phyloP scores from a whole-genome alignment of 2,797 vertebrate species.

The Sebastes melanostomus region DNA sequence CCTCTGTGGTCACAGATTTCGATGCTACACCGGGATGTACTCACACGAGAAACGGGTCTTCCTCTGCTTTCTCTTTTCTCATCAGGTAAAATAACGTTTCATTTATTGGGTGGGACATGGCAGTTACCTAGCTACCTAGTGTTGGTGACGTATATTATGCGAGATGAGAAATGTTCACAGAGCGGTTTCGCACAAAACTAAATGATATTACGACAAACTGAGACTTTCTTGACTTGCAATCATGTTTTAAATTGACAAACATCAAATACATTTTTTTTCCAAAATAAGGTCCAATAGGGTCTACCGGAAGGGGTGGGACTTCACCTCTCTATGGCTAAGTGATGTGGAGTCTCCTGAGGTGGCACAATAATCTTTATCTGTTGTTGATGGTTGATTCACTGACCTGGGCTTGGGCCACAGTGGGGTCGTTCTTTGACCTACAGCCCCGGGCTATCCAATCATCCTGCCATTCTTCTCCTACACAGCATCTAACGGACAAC shows the following conservation, averaged over 20 bases:
- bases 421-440: constrained; percentile 57
- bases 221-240: too few species aligned
- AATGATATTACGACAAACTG: too few species aligned
- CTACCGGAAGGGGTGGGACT: background rate
- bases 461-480: constrained; percentile 54
- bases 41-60: too few species aligned
- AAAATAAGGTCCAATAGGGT: background rate
- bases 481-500: constrained; percentile 40
- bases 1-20: background rate
- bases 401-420: constrained; percentile 15
- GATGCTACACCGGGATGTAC: background rate
- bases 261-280: too few species aligned
- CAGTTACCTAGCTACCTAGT: too few species aligned
- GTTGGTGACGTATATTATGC: too few species aligned
- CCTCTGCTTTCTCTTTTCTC: too few species aligned
- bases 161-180: too few species aligned
- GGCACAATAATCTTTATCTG: constrained; percentile 40
- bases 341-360: constrained; percentile 27
- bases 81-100: background rate
- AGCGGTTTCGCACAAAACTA: too few species aligned
- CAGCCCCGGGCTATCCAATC: constrained; percentile 48
- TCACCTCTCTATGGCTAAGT: background rate
- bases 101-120: background rate
- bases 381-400: constrained; percentile 38
- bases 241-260: too few species aligned